These are phyloP conservation scores for Drosophila truncata DNA, from an alignment of 1,140 invertebrate species.

Conservation along the genomic window DNA sequence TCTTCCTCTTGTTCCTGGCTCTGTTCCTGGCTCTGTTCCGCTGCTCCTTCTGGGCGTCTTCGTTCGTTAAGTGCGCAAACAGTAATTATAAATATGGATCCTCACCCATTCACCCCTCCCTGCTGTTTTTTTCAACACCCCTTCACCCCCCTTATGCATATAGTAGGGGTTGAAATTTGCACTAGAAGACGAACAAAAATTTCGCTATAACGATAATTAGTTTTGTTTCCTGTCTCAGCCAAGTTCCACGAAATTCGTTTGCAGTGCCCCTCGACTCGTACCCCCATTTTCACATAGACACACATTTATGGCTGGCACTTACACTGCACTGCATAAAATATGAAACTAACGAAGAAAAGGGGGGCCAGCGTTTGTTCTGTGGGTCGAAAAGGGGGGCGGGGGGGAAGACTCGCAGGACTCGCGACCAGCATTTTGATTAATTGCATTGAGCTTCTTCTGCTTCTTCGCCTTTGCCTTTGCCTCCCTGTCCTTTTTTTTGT, in stretches of 20 bases:
- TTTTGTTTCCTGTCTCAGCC: constrained; percentile 69
- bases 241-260: constrained; percentile 56
- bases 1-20: neutral
- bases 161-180: constrained; percentile 8
- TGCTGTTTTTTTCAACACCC: constrained; percentile 3
- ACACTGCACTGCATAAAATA: constrained; percentile 42
- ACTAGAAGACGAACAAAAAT: constrained; percentile 47
- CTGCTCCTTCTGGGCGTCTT: constrained; percentile 33
- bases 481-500: neutral
- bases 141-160: constrained; percentile 1
- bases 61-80: constrained; percentile 75
- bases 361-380: constrained; percentile 11
- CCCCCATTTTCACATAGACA: no score
- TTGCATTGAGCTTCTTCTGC: constrained; percentile 57
- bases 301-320: constrained; percentile 51
- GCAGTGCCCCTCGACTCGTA: no score
- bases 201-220: constrained; percentile 75
- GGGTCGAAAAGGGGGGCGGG: neutral
- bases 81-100: constrained; percentile 75
- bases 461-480: constrained; percentile 1
- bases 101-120: no score
- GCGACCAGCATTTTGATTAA: constrained; percentile 67
- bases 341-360: neutral
- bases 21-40: no score
- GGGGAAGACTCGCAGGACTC: constrained; percentile 1